Base-by-base conservation (phyloP, 2,797 vertebrate species). In the Chelon labrosus region DNA sequence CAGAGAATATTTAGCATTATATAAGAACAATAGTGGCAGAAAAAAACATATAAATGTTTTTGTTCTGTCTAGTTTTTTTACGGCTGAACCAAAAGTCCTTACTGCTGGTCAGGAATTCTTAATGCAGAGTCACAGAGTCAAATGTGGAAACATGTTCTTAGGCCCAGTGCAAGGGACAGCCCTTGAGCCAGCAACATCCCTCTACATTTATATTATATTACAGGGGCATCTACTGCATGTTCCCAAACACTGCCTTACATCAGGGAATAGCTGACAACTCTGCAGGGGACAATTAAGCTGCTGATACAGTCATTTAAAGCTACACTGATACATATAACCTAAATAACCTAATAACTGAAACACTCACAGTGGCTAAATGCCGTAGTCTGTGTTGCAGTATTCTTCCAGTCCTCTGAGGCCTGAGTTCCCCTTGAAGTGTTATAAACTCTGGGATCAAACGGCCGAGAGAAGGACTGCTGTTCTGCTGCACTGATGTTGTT, bases 291-390 rank as follows among this genome's bases (percentile, higher is more conserved):
- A 19, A 11, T 49, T 50, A 50, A 50, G 20, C 47, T 47, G 17
- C 17, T 47, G 17, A 7, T 9, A 47, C 17, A 46, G 17, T 46
- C 17, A n/a, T 17, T 46, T 46, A 8, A 47, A 47, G 7, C 46
- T n/a, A 19, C n/a, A 9, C n/a, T n/a, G n/a, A 47, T 17, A 17
- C 42, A 44, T 44, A 41, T 2, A 11, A 39, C 7, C 38, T 2
- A 10, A 11, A 10, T 10, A 20, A 74, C 61, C 0, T 16, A 68
- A 67, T 17, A 65, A 41, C 39, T 37, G 17, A 59, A 20, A 41
- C 51, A 86, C 94, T 94, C 83, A 96, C 94, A 82, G 53, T 70
- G 88, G 75, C 91, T 94, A 52, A 88, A 92, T 61, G 92, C 75
- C 38, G 93, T 91, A 75, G 84, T 90, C 55, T 83, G 89, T 0